Evolutionary conservation across 2,113 vertebrate genomes (phyloP).

Genomic region (Nannospalax galili): DNA sequence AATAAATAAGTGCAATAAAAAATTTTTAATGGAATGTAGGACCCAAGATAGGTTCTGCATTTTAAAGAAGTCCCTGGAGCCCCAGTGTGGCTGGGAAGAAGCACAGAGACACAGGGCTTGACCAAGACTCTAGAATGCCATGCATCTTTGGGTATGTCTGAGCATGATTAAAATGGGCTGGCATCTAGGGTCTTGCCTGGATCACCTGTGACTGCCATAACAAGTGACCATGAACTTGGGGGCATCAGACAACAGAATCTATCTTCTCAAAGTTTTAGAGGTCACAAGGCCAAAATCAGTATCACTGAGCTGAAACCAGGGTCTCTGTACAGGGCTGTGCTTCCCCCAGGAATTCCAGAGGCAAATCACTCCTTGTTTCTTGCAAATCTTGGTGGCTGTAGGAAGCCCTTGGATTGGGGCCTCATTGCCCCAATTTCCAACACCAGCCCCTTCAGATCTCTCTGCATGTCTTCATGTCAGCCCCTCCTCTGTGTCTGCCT

Average conservation of each 20-base stretch:
- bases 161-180: neutral
- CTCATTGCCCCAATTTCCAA: neutral
- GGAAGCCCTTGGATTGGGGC: neutral
- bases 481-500: neutral
- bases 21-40: neutral
- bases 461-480: neutral
- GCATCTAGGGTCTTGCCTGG: neutral
- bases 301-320: neutral
- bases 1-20: neutral
- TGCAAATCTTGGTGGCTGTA: neutral
- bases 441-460: neutral
- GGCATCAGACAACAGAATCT: neutral
- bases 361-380: neutral
- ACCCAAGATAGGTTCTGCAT: neutral
- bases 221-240: neutral
- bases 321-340: neutral
- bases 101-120: too few relatives aligned
- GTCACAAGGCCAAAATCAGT: neutral
- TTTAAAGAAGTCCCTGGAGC: neutral
- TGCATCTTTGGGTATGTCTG: neutral
- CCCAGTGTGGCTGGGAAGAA: too few relatives aligned
- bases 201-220: neutral
- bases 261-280: neutral
- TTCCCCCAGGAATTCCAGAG: neutral
- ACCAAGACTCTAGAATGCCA: too few relatives aligned